Base-by-base conservation (phyloP, 2,888 invertebrate genomes). In the Xylophagus ater region DNA sequence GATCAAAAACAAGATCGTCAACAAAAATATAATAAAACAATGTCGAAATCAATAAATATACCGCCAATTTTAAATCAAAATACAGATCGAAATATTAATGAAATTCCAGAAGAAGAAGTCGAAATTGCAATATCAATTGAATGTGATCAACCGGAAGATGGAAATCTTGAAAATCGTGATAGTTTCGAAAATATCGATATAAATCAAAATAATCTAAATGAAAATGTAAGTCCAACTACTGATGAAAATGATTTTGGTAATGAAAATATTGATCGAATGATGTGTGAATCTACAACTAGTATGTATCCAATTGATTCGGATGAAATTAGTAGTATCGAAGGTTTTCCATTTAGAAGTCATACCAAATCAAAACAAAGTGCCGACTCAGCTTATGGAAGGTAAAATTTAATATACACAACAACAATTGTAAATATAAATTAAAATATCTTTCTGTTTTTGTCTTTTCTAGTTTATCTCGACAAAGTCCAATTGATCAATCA, bases 311-410 rank as follows among this genome's bases (percentile, higher is more conserved):
- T 44, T 19, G 64, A 64, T 48, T 64, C 64, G 1, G 64, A 64
- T 52, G 63, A 65, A 25, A 45, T 60, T 19, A 62, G 61, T 43
- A 63, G 63, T 38, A 19, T 40, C 15, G 40, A 40, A 20, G 26
- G 34, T 4, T 29, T 34, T 14, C 20, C 34, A 8, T 19, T 34
- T 51, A 15, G 38, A 7, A 21, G 42, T 34, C 37, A 28, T 38
- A 24, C 32, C 7, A 53, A 53, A 42, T 58, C 62, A 4, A 65
- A 65, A 45, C 52, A 59, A 6, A 64, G 62, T 44, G 71, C 74
- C 19, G 86, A 86, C 64, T 86, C 86, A 19, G 86, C 86, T 38
- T 86, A 86, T 66, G 83, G 83, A 74, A 86, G 86, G 86, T 86
- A 69, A 67, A 82, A n/a, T n/a, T n/a, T n/a, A n/a, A n/a, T n/a